Evolutionary conservation across 2,888 invertebrate genomes (phyloP), one percentile per base, ranked within the genome.

Genomic region (Labia minor): DNA sequence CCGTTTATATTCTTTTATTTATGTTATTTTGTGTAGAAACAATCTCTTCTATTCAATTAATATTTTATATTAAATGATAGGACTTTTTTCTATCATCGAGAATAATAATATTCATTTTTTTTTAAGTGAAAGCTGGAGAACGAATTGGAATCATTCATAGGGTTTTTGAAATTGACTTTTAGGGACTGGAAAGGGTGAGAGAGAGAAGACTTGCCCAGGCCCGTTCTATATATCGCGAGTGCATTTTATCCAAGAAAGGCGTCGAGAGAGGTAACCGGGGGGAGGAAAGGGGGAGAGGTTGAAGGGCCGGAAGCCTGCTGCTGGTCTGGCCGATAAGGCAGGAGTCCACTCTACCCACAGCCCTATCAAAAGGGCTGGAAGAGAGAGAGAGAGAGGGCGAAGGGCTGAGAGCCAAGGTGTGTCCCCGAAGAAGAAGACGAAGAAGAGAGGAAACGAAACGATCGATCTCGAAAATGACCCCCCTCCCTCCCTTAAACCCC

Each of bases 51-150:
- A 26, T 26, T 26, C 26, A 26, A 26, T 26, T 26, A 26, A 26
- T 26, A 26, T 26, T 26, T 26, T 8, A 8, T 26, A 26, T 26
- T 26, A 8, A 8, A 3, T 26, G 26, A 26, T 26, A 3, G 26
- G 26, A 26, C 8, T 6, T 26, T 26, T 26, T 26, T 26, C 8
- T 26, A 6, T 26, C 3, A 3, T 26, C 26, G 26, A 8, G 8
- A 49, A 49, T 49, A 49, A 49, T 49, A 49, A 49, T 49, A 49
- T 49, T 49, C 49, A 49, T 49, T 49, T 49, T 49, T 49, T 49
- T 49, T 49, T 49, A 3, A n/a, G 49, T 16, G 14, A 49, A 49
- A 11, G 49, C 49, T 49, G 49, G 16, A 49, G 14, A 49, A 14
- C 14, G 49, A 49, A 49, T 49, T 49, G 49, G 49, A 49, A 49